Evolutionary conservation across 2,113 vertebrate species (phyloP).

Genomic region (Sprattus sprattus): DNA sequence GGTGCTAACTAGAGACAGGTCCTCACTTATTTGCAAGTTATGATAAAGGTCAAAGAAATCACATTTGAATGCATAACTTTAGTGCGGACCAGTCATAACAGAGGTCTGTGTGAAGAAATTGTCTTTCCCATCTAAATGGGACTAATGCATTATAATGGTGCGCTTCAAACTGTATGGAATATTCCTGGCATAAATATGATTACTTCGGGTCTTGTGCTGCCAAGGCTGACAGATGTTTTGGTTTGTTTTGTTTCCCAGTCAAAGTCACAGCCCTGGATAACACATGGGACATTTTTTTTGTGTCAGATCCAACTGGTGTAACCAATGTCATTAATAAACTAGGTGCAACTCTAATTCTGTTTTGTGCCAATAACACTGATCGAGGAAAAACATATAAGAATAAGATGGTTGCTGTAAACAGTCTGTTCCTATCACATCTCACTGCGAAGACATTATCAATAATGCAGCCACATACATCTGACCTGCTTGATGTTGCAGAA

Average conservation of each 20-base stretch:
- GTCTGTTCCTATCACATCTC: conserved; percentile 3
- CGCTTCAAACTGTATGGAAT: conserved; percentile 7
- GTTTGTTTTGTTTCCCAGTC: background rate
- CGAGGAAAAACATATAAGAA: background rate
- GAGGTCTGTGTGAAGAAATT: background rate
- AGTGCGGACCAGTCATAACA: conserved; percentile 26
- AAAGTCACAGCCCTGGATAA: background rate
- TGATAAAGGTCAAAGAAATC: conserved; percentile 17
- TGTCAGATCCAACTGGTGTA: background rate
- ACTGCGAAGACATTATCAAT: conserved; percentile 56
- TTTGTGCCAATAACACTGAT: background rate
- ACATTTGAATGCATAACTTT: conserved; percentile 20
- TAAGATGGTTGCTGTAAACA: background rate
- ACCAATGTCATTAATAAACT: background rate
- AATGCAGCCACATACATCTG: conserved; percentile 57
- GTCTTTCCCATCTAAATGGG: background rate
- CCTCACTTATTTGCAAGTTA: conserved; percentile 31
- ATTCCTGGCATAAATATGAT: conserved; percentile 31
- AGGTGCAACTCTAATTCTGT: background rate
- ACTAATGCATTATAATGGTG: background rate
- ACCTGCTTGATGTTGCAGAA: conserved; percentile 59
- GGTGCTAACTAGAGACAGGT: conserved; percentile 35
- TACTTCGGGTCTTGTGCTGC: conserved; percentile 15
- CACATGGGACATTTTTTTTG: background rate
- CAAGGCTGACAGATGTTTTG: conserved; percentile 2